Percentiles rank a stretch among this genome's conserved stretches.
phyloP scores from a whole-genome alignment of 2,888 invertebrate genomes.

The Aleiodes alternator region DNA sequence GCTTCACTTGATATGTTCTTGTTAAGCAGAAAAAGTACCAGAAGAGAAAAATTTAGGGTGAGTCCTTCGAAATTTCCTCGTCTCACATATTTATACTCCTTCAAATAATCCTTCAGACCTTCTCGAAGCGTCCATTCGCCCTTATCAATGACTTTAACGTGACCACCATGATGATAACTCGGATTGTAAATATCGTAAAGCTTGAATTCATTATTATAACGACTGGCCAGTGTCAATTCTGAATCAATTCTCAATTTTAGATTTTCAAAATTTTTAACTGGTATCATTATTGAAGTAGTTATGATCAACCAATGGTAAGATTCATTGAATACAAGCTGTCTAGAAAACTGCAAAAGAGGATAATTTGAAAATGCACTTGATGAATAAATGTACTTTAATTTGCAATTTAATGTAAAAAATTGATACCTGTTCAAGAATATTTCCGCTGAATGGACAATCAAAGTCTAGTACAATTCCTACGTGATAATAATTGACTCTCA shows the following conservation, averaged over 20 bases:
- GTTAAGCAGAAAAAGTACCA: constrained; percentile 36
- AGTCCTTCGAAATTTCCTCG: constrained; percentile 64
- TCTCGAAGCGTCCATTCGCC: constrained; percentile 60
- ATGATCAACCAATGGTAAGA: constrained; percentile 66
- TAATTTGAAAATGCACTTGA: neutral
- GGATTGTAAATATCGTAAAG: constrained; percentile 68
- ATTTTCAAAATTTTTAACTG: constrained; percentile 49
- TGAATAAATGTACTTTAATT: neutral
- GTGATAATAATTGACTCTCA: constrained; percentile 60
- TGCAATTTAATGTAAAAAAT: neutral
- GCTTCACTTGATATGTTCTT: too few relatives aligned
- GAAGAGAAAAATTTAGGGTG: constrained; percentile 62
- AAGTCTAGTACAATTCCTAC: constrained; percentile 62
- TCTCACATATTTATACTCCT: constrained; percentile 65
- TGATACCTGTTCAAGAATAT: constrained; percentile 48
- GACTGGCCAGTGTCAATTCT: constrained; percentile 61
- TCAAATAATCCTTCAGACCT: constrained; percentile 58
- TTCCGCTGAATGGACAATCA: constrained; percentile 58
- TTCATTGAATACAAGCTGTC: constrained; percentile 63
- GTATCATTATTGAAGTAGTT: constrained; percentile 52
- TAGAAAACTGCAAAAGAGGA: constrained; percentile 25
- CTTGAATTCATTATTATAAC: constrained; percentile 46
- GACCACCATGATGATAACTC: constrained; percentile 64
- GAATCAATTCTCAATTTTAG: constrained; percentile 63
- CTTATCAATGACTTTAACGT: constrained; percentile 62